These are phyloP conservation scores for Dynastes grantii DNA, from an alignment of 2,888 invertebrate genomes.

Conservation along the genomic window DNA sequence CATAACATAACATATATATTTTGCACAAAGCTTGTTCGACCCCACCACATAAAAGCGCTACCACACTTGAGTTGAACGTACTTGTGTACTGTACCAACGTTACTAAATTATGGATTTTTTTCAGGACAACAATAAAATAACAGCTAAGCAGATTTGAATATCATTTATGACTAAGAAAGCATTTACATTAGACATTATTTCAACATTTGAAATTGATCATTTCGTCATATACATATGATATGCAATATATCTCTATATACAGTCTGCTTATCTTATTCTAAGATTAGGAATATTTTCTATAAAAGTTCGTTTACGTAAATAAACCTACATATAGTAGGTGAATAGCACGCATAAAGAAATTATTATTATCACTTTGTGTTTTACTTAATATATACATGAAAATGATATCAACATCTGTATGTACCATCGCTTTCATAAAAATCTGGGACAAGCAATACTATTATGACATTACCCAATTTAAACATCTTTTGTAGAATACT, in stretches of 20 bases:
- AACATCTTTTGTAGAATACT: too few relatives aligned
- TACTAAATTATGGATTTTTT: conserved; percentile 40
- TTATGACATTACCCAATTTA: too few relatives aligned
- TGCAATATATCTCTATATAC: background rate
- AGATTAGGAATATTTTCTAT: background rate
- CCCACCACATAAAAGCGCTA: conserved; percentile 37
- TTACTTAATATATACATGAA: background rate
- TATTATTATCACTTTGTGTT: background rate
- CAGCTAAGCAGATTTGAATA: background rate
- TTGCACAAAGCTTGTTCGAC: conserved; percentile 42
- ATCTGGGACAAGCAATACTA: too few relatives aligned
- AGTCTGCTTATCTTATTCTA: background rate
- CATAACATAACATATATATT: conserved; percentile 43
- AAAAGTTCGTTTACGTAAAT: background rate
- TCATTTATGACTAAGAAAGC: background rate
- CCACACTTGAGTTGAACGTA: conserved; percentile 46
- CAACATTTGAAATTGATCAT: background rate
- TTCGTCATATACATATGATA: background rate
- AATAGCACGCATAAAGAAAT: background rate
- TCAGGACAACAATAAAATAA: conserved; percentile 16
- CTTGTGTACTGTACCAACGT: conserved; percentile 27
- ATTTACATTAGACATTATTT: background rate
- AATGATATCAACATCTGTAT: background rate
- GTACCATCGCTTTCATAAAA: too few relatives aligned
- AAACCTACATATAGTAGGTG: background rate